Evolutionary conservation across 2,888 invertebrate species (phyloP).

Genomic region (Agriotes lineatus): DNA sequence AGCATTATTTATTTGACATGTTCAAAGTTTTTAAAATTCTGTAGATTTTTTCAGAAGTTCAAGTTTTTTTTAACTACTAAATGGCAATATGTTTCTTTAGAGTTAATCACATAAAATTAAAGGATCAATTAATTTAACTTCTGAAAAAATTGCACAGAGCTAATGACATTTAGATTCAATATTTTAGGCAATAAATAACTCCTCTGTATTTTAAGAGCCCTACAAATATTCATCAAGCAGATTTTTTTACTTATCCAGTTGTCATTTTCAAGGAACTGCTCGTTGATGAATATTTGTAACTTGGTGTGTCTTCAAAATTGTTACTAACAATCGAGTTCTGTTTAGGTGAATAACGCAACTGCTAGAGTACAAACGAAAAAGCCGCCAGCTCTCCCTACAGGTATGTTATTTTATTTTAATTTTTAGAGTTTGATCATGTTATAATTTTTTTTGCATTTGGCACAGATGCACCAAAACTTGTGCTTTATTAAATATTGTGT

Average conservation of each 20-base stretch:
- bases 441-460: constrained; percentile 17
- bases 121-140: too few species aligned
- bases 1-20: too few species aligned
- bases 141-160: not conserved
- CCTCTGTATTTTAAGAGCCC: not conserved
- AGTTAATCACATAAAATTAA: too few species aligned
- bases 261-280: too few species aligned
- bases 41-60: too few species aligned
- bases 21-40: too few species aligned
- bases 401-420: constrained; percentile 66
- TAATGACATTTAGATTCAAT: not conserved
- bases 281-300: not conserved
- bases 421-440: not conserved
- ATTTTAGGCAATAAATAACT: not conserved
- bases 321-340: constrained; percentile 54
- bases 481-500: constrained; percentile 17
- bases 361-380: constrained; percentile 99
- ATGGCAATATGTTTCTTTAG: too few species aligned
- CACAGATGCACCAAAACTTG: constrained; percentile 19
- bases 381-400: constrained; percentile 90
- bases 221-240: not conserved
- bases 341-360: constrained; percentile 99
- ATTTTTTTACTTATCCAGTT: too few species aligned
- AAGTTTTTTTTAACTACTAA: too few species aligned
- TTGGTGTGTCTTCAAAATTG: constrained; percentile 15